Evolutionary conservation across 2,113 vertebrate species (phyloP), one percentile per base, ranked within the genome.

Genomic region (Drymodes brunneopygia): DNA sequence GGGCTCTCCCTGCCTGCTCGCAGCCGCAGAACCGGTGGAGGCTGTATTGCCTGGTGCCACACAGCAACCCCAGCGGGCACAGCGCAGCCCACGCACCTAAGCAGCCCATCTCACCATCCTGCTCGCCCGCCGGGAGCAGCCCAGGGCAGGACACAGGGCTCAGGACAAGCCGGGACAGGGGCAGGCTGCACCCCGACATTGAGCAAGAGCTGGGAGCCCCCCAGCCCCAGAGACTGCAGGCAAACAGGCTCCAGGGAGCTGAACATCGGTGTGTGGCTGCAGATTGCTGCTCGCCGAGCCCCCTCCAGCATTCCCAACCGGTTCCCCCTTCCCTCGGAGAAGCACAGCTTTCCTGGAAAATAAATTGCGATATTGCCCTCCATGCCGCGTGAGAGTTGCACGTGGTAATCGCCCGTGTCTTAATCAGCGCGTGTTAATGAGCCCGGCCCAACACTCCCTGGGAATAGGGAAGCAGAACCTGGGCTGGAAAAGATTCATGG

Each of bases 21-120:
- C 93, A 94, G 82, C 91, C 53, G 6, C 91, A 88, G 91, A 93
- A 93, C 95, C 70, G 87, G 95, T 84, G 92, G 65, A 64, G 29
- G 84, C 94, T 92, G 93, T 48, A 78, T 51, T 74, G 40, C 78
- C 81, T 74, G 87, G 92, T 92, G 85, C 75, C 88, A 80, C 57
- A 7, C 4, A 0, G 58, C 64, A 77, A 40, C 60, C 51, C 91
- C 69, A 6, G 51, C 53, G 22, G 80, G 71, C 91, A 74, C 47
- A 15, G 38, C 9, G 1, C 87, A 57, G 84, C 93, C 95, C 92
- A 91, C 79, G 33, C 87, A 42, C 50, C 19, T 3, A 5, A 86
- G 86, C 47, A 40, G 71, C 87, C 50, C 15, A 10, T 50, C 82
- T 33, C 44, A 8, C 31, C 50, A 2, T 24, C 72, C 64, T 0